Evolutionary conservation across 1,140 invertebrate genomes (phyloP).

Genomic region (Chironomus tepperi): DNA sequence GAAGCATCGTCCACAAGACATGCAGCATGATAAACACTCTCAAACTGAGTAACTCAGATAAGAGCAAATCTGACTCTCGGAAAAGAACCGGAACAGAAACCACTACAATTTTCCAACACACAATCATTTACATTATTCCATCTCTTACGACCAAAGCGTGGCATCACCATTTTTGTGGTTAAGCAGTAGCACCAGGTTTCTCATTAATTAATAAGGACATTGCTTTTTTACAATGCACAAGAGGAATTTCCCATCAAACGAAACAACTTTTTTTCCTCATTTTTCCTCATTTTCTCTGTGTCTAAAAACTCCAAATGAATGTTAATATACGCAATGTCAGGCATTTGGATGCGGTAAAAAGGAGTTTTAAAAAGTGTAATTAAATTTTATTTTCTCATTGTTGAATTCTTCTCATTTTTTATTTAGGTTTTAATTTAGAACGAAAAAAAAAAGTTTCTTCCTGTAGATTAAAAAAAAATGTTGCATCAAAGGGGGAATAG

Average conservation of each 20-base stretch:
- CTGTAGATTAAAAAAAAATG: no score
- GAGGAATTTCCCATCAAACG: not conserved
- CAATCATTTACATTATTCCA: no score
- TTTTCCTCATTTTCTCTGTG: not conserved
- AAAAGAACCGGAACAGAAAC: no score
- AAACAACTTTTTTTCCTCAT: not conserved
- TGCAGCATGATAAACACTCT: no score
- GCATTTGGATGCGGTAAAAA: not conserved
- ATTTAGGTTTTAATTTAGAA: constrained; percentile 21
- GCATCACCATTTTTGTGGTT: constrained; percentile 12
- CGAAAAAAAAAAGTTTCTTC: not conserved
- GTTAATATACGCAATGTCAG: not conserved
- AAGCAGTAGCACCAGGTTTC: not conserved
- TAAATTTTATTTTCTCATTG: not conserved
- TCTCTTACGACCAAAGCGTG: not conserved
- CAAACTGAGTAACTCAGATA: no score
- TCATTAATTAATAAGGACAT: constrained; percentile 22
- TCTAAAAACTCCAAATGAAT: not conserved
- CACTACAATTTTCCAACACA: no score
- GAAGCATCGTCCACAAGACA: no score
- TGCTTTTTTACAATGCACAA: not conserved
- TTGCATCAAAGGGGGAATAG: no score
- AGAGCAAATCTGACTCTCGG: no score
- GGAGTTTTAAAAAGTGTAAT: constrained; percentile 8
- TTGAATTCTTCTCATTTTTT: constrained; percentile 16